A percentile compares a stretch with the other conserved stretches of the same genome.
These are phyloP conservation scores for Ecliptopera silaceata DNA, from an alignment of 2,888 invertebrate genomes.

Conservation along the genomic window DNA sequence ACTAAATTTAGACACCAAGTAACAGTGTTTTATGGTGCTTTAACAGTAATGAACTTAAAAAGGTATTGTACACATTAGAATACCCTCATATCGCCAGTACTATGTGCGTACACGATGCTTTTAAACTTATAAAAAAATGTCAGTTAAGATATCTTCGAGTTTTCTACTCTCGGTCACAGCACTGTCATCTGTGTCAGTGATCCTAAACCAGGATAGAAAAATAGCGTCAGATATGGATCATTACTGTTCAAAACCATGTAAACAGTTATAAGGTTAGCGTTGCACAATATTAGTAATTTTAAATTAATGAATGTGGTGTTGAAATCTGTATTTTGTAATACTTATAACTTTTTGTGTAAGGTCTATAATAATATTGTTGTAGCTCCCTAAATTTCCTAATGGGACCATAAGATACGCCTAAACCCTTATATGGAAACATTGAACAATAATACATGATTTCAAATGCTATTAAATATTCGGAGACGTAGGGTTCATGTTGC, in stretches of 20 bases:
- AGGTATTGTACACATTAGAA: neutral
- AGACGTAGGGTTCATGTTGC: conserved; percentile 1
- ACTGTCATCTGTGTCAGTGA: too few species aligned
- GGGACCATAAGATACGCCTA: conserved; percentile 34
- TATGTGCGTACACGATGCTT: too few species aligned
- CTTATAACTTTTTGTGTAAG: conserved; percentile 32
- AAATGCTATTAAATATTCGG: neutral
- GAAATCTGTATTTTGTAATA: conserved; percentile 31
- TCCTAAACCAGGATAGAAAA: neutral
- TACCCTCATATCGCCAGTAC: neutral
- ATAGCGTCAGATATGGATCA: neutral
- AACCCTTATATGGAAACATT: conserved; percentile 14
- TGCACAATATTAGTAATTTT: conserved; percentile 47
- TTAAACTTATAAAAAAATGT: too few species aligned
- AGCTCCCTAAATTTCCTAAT: conserved; percentile 25
- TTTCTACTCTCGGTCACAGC: too few species aligned
- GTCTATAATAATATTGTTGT: conserved; percentile 28
- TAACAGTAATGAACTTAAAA: conserved; percentile 37
- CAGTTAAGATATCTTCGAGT: too few species aligned
- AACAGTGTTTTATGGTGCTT: conserved; percentile 42
- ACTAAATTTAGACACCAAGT: conserved; percentile 53
- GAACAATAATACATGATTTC: conserved; percentile 25
- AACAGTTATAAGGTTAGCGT: conserved; percentile 47
- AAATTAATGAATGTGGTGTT: conserved; percentile 46
- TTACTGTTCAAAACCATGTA: conserved; percentile 44